These are phyloP conservation scores for Umimayanthus chanpuru DNA, from an alignment of 92 coral and sea anemone genomes.

Conservation along the genomic window DNA sequence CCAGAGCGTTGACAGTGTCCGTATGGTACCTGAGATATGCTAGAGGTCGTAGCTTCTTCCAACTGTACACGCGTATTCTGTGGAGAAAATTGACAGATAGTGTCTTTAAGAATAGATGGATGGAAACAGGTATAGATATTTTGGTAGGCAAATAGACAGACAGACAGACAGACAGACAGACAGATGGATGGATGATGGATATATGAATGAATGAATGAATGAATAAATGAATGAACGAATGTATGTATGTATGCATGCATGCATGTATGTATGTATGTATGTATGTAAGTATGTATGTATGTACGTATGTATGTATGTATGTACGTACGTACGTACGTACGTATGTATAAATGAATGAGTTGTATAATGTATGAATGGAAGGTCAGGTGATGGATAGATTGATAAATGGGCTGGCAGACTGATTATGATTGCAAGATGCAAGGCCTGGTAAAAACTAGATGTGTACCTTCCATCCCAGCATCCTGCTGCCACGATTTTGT, in stretches of 20 bases:
- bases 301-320: background rate
- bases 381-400: background rate
- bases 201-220: background rate
- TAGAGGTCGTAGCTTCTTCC: conserved; percentile 84
- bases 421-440: background rate
- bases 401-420: background rate
- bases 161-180: background rate
- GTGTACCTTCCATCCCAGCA: conserved; percentile 94
- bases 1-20: conserved; percentile 72
- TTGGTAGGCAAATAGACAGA: background rate
- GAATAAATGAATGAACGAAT: background rate
- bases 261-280: too few relatives aligned
- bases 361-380: background rate
- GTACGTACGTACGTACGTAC: background rate
- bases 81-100: background rate
- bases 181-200: background rate
- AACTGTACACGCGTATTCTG: conserved; percentile 86
- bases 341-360: background rate
- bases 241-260: too few relatives aligned
- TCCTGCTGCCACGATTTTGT: conserved; percentile 76
- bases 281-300: too few relatives aligned
- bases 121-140: background rate
- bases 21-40: conserved; percentile 88
- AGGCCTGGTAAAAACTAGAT: background rate
- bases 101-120: background rate